These are phyloP conservation scores for Jacana jacana DNA, from an alignment of 2,113 vertebrate genomes.

Conservation along the genomic window DNA sequence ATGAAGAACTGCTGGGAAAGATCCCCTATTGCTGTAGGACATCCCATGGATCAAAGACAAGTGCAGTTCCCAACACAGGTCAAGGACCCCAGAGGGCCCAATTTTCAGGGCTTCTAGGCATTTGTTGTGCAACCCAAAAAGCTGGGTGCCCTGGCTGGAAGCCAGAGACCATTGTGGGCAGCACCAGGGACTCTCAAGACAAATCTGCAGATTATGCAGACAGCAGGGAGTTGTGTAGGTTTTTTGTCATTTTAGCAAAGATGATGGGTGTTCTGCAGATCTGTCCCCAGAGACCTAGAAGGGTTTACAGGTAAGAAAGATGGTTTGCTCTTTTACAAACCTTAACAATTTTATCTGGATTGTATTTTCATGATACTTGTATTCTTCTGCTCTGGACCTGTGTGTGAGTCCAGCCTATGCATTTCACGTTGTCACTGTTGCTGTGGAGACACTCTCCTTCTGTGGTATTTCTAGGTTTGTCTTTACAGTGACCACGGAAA, in stretches of 20 bases:
- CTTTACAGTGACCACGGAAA: background rate
- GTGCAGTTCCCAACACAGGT: background rate
- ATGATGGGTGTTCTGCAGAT: background rate
- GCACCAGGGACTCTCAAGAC: background rate
- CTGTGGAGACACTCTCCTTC: background rate
- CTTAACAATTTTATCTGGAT: background rate
- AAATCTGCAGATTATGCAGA: background rate
- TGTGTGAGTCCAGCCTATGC: background rate
- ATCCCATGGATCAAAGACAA: background rate
- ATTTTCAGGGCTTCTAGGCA: background rate
- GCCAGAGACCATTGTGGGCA: background rate
- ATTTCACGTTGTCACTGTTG: background rate
- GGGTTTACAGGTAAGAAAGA: background rate
- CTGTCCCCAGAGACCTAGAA: background rate
- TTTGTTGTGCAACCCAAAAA: background rate
- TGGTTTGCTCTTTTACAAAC: background rate
- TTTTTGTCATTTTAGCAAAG: background rate
- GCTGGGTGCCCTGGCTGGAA: background rate
- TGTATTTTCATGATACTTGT: background rate
- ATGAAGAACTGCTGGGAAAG: background rate
- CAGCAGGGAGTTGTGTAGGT: background rate
- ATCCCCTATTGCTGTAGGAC: background rate
- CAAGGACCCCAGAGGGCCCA: background rate
- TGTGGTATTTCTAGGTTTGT: slow-evolving; percentile 5
- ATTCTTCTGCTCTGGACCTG: background rate